Evolutionary conservation across 2,113 vertebrate genomes (phyloP).

Genomic region (Grammomys dolichurus): DNA sequence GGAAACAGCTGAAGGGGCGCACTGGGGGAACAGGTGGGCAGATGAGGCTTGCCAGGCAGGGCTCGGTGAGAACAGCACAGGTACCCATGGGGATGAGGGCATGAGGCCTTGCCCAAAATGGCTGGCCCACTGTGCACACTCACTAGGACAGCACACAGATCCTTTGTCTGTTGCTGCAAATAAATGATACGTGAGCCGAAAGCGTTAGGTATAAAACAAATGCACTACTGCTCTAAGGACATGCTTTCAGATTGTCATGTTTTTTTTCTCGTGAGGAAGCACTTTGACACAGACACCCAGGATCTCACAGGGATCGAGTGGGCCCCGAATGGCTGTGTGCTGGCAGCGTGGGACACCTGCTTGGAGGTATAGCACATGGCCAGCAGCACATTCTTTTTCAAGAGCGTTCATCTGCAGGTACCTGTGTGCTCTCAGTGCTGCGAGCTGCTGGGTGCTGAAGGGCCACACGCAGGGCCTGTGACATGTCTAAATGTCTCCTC

Average conservation of each 20-base stretch:
- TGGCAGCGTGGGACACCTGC: slow-evolving; percentile 96
- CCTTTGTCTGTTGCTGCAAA: rapidly evolving
- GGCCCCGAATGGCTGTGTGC: slow-evolving; percentile 97
- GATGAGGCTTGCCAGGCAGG: neutral
- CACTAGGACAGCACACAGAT: rapidly evolving
- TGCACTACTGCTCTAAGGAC: neutral
- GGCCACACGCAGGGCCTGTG: rapidly evolving
- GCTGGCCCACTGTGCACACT: rapidly evolving
- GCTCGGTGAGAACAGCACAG: neutral
- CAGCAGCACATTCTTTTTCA: neutral
- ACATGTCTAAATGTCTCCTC: neutral
- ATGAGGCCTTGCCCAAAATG: neutral
- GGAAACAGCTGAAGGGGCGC: neutral
- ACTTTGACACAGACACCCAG: slow-evolving; percentile 97
- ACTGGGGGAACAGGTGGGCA: neutral
- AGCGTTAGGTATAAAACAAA: neutral
- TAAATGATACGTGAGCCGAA: too few relatives aligned
- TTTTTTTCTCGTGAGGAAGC: slow-evolving; percentile 84
- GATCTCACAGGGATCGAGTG: slow-evolving; percentile 95
- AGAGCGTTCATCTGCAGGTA: neutral
- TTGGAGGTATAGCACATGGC: slow-evolving; percentile 91
- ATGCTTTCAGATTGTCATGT: neutral
- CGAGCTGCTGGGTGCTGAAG: too few relatives aligned
- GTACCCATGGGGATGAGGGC: neutral
- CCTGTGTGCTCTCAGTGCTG: neutral